These are phyloP conservation scores for Aspidiotus destructor DNA, from an alignment of 2,888 invertebrate genomes.

Conservation along the genomic window DNA sequence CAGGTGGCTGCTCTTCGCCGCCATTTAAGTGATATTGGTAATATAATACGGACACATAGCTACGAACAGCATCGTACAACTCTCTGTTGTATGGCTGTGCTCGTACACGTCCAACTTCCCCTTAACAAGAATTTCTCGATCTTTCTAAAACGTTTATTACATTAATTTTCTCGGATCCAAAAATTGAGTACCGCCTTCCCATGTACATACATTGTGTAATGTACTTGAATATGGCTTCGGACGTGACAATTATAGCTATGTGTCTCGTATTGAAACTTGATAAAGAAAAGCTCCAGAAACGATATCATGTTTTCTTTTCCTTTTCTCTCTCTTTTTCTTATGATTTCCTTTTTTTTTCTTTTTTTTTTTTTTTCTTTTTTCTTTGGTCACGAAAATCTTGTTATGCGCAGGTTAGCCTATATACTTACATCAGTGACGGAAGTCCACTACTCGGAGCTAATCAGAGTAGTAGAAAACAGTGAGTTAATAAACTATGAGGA, in stretches of 20 bases:
- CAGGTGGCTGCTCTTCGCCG: not conserved
- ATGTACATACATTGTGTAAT: too few relatives aligned
- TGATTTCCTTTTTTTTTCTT: not conserved
- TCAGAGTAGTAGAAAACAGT: constrained; percentile 28
- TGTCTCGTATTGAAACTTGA: too few relatives aligned
- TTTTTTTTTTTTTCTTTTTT: constrained; percentile 19
- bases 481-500: constrained; percentile 23
- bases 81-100: too few relatives aligned
- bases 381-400: constrained; percentile 20
- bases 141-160: too few relatives aligned
- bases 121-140: too few relatives aligned
- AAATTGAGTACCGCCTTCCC: too few relatives aligned
- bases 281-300: not conserved
- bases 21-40: constrained; percentile 11
- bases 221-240: too few relatives aligned
- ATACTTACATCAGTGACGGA: constrained; percentile 28
- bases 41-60: constrained; percentile 7
- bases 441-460: constrained; percentile 26
- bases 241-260: too few relatives aligned
- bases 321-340: not conserved
- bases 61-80: not conserved
- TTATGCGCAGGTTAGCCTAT: constrained; percentile 25
- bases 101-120: too few relatives aligned
- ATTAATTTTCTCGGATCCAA: too few relatives aligned
- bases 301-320: constrained; percentile 3